Evolutionary conservation across 2,888 invertebrate genomes (phyloP), one percentile per base, ranked within the genome.

Genomic region (Tetranychus piercei): DNA sequence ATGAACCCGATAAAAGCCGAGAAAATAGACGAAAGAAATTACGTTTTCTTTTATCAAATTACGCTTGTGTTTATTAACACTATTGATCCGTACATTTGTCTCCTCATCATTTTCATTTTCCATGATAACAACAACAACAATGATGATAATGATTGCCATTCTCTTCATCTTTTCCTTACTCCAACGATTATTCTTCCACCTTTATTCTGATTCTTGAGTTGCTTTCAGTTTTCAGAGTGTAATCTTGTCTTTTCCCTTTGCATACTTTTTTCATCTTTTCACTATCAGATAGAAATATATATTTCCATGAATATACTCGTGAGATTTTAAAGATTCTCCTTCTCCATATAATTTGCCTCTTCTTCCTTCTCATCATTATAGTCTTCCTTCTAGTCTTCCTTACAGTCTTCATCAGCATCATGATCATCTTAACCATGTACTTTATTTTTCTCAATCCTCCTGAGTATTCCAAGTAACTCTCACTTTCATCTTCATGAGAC

Each of bases 401-500:
- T 23, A 8, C 44, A 8, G 8, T 44, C 22, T 43, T 71, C 11
- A 23, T 18, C 2, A 11, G 43, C 71, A 15, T 34, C 70, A 15
- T 70, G 23, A 8, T n/a, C n/a, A n/a, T n/a, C n/a, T n/a, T n/a
- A n/a, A n/a, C n/a, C n/a, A n/a, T n/a, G n/a, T n/a, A n/a, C n/a
- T n/a, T n/a, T n/a, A n/a, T n/a, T n/a, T n/a, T n/a, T 71, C 71
- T 71, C 71, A 15, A 8, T 71, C 71, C 22, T 23, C 22, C 71
- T 23, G 11, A 43, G 34, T 6, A 20, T 23, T 11, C 20, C 11
- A 72, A 72, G 15, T 11, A 34, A 72, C 43, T 44, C 6, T 67
- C 67, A 22, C 67, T 67, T 22, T 71, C 23, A n/a, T n/a, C 43
- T 23, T n/a, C 9, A 4, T 43, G 8, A 7, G n/a, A n/a, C 23